phyloP scores from a whole-genome alignment of 1,140 invertebrate genomes.

The Drosophila kurseongensis region DNA sequence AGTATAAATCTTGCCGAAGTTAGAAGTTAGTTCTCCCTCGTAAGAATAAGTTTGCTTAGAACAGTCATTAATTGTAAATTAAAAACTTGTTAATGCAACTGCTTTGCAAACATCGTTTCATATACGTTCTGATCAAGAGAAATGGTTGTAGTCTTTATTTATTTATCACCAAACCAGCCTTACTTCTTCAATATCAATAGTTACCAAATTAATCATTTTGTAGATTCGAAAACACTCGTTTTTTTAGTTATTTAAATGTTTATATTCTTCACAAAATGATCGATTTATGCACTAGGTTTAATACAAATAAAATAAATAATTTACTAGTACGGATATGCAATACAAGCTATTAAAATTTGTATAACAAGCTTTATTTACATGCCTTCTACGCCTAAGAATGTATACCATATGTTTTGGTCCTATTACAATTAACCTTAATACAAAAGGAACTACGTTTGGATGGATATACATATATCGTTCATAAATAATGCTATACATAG shows the following conservation, averaged over 20 bases:
- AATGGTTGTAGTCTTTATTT: too few species aligned
- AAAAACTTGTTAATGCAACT: too few species aligned
- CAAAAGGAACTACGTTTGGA: slow-evolving; percentile 70
- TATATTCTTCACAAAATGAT: slow-evolving; percentile 50
- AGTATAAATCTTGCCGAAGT: too few species aligned
- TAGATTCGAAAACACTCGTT: background rate
- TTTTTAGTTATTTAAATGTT: slow-evolving; percentile 37
- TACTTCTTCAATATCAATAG: background rate
- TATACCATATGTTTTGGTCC: slow-evolving; percentile 46
- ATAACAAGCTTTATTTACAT: slow-evolving; percentile 51
- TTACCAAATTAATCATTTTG: background rate
- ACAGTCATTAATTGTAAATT: too few species aligned
- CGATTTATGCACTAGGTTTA: slow-evolving; percentile 31
- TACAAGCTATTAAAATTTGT: slow-evolving; percentile 42
- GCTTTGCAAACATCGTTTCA: too few species aligned
- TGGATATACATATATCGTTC: slow-evolving; percentile 51
- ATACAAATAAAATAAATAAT: slow-evolving; percentile 59
- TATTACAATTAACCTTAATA: slow-evolving; percentile 61
- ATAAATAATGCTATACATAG: slow-evolving; percentile 31
- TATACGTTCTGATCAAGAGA: too few species aligned
- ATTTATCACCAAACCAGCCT: background rate
- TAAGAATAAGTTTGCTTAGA: too few species aligned
- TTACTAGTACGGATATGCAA: slow-evolving; percentile 45
- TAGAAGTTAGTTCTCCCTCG: too few species aligned
- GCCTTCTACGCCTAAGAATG: slow-evolving; percentile 44